Evolutionary conservation across 2,113 vertebrate species (phyloP), one percentile per base, ranked within the genome.

Genomic region (Oxygymnocypris stewartii): DNA sequence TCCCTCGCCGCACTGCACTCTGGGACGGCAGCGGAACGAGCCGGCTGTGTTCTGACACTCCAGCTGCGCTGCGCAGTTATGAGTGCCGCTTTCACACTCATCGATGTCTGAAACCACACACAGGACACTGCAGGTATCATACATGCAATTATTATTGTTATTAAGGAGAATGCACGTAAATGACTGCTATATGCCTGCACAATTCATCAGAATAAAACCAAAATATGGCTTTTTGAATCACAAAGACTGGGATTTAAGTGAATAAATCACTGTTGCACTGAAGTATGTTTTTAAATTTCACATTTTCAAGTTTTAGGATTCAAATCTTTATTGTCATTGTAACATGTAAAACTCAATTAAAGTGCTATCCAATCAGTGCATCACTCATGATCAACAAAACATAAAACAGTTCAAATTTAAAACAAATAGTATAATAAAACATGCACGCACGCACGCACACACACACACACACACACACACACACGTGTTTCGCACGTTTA

Each of bases 21-120:
- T 97, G 82, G 98, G 97, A 63, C 93, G 90, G 92, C 98, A 99
- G 69, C 98, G 97, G 93, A 99, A 99, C 6, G 98, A 99, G 85
- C 98, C 98, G 88, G 96, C 95, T 86, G 96, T 98, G 95, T 99
- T 99, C 94, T 98, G 97, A 92, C 98, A 99, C 92, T 95, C 93
- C 92, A 99, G 97, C 90, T 96, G 94, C 51, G 92, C 91, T 79
- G 93, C 96, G 93, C 98, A 99, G 97, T 99, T 99, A 93, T 99
- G 97, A 94, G 96, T 98, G 67, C 94, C 95, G 35, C 91, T 94
- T 92, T 96, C 95, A 94, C 98, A 99, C 87, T 99, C 98, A 88
- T 99, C 96, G 91, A 99, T 99, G 94, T 99, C 98, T 99, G 93
- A 28, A 75, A 80, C 8, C 54, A 31, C 40, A 61, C 5, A 79